Evolutionary conservation across 2,888 invertebrate species (phyloP), one percentile per base, ranked within the genome.

Genomic region (Nemapogon koenigi): DNA sequence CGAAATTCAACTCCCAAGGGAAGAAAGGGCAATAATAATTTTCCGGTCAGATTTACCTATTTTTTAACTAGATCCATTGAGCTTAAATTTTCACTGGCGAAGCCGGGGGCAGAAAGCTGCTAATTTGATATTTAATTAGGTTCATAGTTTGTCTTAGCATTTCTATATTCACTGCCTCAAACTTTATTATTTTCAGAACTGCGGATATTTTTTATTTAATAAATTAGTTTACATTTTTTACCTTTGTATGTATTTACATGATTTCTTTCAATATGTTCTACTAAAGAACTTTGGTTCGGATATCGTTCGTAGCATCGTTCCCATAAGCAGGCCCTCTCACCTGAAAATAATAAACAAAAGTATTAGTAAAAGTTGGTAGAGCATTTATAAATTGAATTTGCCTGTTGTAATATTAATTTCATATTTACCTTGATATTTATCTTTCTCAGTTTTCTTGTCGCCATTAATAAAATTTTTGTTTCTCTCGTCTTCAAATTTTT

Each of bases 211-310:
- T n/a, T n/a, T n/a, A n/a, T n/a, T n/a, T n/a, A n/a, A n/a, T n/a
- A n/a, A n/a, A n/a, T n/a, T n/a, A n/a, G n/a, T 22, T 8, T 8
- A 22, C 6, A 22, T 8, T 22, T 7, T 19, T 49, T 58, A 83
- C 83, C 84, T 81, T 85, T 88, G 62, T 83, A 91, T 52, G 88
- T 83, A 59, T 96, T 95, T 26, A 97, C 92, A 62, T 97, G 97
- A 29, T 85, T 82, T 53, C 89, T 88, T 55, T 92, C 92, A 36
- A 93, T 93, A 51, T 93, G 93, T 40, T 86, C 84, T 2, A 93
- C 92, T 43, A 97, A 78, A 4, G 87, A 83, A 37, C 81, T 87
- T 59, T 95, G 94, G 47, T 87, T 87, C 2, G 87, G 82, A 66
- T 92, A 95, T 48, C 85, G 83, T 52, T 86, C 84, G 49, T 87